phyloP scores from a whole-genome alignment of 2,797 vertebrate species.

The Crocidura indochinensis region DNA sequence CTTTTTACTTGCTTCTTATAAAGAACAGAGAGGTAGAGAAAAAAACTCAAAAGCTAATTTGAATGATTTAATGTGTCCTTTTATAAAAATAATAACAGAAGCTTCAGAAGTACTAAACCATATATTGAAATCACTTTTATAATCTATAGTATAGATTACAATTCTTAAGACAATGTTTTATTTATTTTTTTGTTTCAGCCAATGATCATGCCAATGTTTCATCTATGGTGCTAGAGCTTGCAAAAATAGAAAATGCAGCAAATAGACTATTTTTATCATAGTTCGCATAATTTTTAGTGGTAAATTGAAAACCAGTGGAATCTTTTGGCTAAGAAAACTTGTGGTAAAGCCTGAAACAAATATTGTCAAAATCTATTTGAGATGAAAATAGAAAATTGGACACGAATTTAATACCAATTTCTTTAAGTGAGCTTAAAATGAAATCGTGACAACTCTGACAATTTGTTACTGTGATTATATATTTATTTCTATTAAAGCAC shows the following conservation, averaged over 20 bases:
- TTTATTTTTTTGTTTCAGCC: not conserved
- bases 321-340: conserved; percentile 66
- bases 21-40: conserved; percentile 27
- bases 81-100: conserved; percentile 12
- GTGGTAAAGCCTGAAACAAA: conserved; percentile 59
- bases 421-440: conserved; percentile 73
- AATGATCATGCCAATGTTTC: conserved; percentile 15
- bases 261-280: conserved; percentile 67
- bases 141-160: conserved; percentile 16
- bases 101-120: conserved; percentile 28
- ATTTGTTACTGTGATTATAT: conserved; percentile 58
- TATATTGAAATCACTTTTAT: conserved; percentile 26
- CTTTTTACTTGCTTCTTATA: conserved; percentile 29
- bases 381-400: conserved; percentile 72
- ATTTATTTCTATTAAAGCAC: conserved; percentile 75
- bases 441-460: conserved; percentile 65
- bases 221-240: conserved; percentile 45
- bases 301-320: conserved; percentile 72
- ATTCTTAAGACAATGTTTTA: not conserved
- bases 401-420: conserved; percentile 68
- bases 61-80: not conserved
- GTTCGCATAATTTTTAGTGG: conserved; percentile 50
- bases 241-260: conserved; percentile 42
- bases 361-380: conserved; percentile 78
- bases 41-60: not conserved